Base-by-base conservation (phyloP, 1,140 invertebrate genomes). In the Scaptodrosophila lebanonensis region DNA sequence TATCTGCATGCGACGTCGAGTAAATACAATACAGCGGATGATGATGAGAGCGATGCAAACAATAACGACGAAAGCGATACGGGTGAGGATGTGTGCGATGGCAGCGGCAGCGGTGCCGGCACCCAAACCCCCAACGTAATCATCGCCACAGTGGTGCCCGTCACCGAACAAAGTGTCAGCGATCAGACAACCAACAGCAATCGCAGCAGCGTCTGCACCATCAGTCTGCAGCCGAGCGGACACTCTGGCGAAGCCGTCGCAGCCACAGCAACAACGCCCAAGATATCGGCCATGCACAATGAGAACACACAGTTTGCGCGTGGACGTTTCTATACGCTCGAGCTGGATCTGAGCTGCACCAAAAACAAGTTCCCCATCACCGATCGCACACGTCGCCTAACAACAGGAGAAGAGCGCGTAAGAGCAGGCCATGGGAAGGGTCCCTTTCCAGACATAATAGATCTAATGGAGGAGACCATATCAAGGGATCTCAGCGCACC, bases 321-420 rank as follows among this genome's bases (percentile, higher is more conserved):
- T 13, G 85, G 85, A 9, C 76, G 86, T 11, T 87, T 86, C 40
- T 79, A 85, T 51, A 86, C 84, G 9, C 33, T 86, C 11, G 83
- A 86, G 30, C 49, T 87, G 17, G 86, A 87, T 39, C 59, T 87
- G 15, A 87, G 85, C 45, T 87, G 86, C 59, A 86, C 85, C 11
- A 84, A 79, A 16, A 87, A 87, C 45, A 87, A 87, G 58, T 87
- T 87, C 66, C 86, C 86, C n/a, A 86, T 87, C 8, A 87, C 65
- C 16, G 69, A 87, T 63, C 83, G 86, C 38, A 73, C 52, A 13
- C 63, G 13, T 33, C 49, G 13, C 16, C 38, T 6, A 44, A 16
- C 45, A 7, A 22, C 30, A 30, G 30, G 16, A 30, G 13, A 35
- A 45, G 33, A 20, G 8, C 27, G 32, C 47, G 8, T 39, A 29